These are phyloP conservation scores for Chiloscyllium plagiosum DNA, from an alignment of 2,113 vertebrate species.

Conservation along the genomic window DNA sequence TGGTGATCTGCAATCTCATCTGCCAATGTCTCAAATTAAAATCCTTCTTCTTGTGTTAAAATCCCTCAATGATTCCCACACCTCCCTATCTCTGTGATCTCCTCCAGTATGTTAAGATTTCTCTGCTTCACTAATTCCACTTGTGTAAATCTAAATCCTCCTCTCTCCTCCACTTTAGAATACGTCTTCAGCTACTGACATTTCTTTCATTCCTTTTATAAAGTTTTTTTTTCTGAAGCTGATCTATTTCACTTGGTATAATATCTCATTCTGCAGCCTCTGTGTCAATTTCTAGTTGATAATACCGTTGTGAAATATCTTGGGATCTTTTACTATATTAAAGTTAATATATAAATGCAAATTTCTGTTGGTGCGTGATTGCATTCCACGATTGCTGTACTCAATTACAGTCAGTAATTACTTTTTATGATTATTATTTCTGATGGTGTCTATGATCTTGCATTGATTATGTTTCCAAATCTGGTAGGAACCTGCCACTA, in stretches of 20 bases:
- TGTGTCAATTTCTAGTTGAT: not conserved
- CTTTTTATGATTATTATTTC: not conserved
- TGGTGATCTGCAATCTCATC: not conserved
- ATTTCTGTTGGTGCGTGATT: not conserved
- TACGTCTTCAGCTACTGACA: not conserved
- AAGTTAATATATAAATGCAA: not conserved
- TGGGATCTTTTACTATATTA: not conserved
- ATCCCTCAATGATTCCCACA: not conserved
- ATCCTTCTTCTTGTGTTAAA: not conserved
- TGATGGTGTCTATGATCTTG: not conserved
- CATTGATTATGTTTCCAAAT: not conserved
- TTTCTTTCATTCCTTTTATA: not conserved
- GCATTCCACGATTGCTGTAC: not conserved
- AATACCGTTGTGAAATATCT: not conserved
- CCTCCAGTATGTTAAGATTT: not conserved
- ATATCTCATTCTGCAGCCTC: not conserved
- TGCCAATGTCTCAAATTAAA: not conserved
- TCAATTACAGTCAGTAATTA: not conserved
- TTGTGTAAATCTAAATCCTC: too few species aligned
- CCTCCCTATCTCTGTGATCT: not conserved
- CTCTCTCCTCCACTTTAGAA: too few species aligned
- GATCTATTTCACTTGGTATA: not conserved
- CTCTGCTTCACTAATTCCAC: too few species aligned
- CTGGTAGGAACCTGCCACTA: not conserved
- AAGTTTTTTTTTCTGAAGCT: not conserved